Evolutionary conservation across 2,113 vertebrate genomes (phyloP).

Genomic region (Phylloscopus trochiloides): DNA sequence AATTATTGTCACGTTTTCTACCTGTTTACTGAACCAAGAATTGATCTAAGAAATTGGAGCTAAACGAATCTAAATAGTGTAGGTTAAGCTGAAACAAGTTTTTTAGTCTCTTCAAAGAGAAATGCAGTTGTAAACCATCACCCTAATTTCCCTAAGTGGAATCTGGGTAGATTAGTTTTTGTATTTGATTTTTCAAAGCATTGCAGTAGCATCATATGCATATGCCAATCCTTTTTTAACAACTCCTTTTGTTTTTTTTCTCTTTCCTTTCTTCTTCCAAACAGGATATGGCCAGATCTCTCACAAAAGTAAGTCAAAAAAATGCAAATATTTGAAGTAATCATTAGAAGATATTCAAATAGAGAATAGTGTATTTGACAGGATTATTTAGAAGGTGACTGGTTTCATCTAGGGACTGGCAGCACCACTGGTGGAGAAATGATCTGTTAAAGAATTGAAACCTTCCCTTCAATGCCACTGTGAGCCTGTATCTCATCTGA

Average conservation of each 20-base stretch:
- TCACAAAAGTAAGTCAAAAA: constrained; percentile 90
- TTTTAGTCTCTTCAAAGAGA: neutral
- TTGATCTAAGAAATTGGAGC: neutral
- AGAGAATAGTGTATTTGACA: neutral
- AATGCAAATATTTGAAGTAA: neutral
- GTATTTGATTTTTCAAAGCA: neutral
- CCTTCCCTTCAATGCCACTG: neutral
- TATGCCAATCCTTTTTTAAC: neutral
- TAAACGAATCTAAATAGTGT: neutral
- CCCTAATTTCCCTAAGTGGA: neutral
- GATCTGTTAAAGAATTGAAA: neutral
- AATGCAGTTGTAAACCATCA: neutral
- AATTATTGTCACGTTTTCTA: neutral
- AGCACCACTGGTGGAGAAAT: neutral
- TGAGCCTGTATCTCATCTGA: neutral
- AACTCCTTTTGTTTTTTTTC: neutral
- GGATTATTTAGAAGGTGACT: neutral
- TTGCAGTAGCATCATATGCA: neutral
- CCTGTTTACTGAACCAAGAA: neutral
- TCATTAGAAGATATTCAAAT: neutral
- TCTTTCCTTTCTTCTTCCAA: neutral
- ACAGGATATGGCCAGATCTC: constrained; percentile 89
- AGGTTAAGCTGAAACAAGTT: neutral
- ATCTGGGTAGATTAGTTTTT: rapidly evolving
- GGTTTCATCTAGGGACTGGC: neutral